Evolutionary conservation across 2,888 invertebrate genomes (phyloP), one percentile per base, ranked within the genome.

Genomic region (Perizoma affinitatum): DNA sequence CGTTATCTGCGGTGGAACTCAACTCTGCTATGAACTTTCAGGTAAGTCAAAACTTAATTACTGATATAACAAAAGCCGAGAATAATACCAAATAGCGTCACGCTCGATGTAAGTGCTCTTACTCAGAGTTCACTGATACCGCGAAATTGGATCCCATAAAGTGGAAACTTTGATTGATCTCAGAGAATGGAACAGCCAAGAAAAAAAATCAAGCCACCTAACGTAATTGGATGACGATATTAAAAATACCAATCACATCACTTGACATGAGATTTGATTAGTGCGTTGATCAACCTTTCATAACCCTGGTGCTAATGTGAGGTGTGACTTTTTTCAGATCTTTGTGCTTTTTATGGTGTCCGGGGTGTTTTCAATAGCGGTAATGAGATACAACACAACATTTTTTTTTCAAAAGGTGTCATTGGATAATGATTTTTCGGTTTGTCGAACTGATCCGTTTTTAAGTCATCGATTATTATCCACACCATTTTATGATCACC

Each of bases 1-100:
- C 81, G 40, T 65, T 87, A 59, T 82, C 81, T 65, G 74, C 85
- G 2, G 76, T 78, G 44, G 72, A 82, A 68, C 75, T 87, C 3
- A 88, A 84, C 66, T 72, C 71, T 36, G 64, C 80, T 22, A 83
- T 88, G 78, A 81, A 77, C 72, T 71, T 86, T 47, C 80, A 84
- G 76, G 88, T 89, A n/a, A 7, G 40, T 40, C 7, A 4, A 40
- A 40, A 7, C 40, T 6, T 6, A 7, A 40, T 79, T 70, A 74
- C 68, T 40, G 4, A 43, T 10, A 43, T 4, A 5, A 43, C 8
- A 10, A 43, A 43, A 2, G 3, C 22, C 22, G 22, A 22, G 22
- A 22, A 22, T 22, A 22, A 22, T 22, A 22, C 22, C 22, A 22
- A 22, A 22, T 22, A 22, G 3, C 3, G 22, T 22, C 22, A 3